phyloP scores from a whole-genome alignment of 2,113 vertebrate genomes.

The Actenoides hombroni region DNA sequence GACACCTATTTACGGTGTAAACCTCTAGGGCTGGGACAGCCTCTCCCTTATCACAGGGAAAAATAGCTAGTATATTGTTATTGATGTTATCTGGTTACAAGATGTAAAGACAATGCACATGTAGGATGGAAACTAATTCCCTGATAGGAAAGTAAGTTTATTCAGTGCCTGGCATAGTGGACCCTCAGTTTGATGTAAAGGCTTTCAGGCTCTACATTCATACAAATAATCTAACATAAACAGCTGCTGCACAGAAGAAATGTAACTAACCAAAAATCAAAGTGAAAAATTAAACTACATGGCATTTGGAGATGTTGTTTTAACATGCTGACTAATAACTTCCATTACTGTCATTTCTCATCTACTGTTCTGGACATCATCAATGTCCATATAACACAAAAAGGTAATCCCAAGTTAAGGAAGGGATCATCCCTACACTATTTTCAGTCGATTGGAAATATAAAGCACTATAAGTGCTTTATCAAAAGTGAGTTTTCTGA shows the following conservation, averaged over 20 bases:
- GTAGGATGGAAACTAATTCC: neutral
- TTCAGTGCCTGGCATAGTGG: neutral
- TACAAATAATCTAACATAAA: neutral
- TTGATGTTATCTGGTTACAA: neutral
- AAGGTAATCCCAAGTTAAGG: neutral
- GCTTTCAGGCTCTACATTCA: neutral
- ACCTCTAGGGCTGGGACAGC: neutral
- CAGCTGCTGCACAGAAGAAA: neutral
- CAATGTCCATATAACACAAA: rapidly evolving
- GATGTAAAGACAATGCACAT: neutral
- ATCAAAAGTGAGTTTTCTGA: neutral
- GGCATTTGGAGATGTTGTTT: neutral
- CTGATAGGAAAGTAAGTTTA: too few relatives aligned
- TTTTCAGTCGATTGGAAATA: neutral
- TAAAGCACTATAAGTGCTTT: neutral
- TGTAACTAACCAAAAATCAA: neutral
- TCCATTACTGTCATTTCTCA: neutral
- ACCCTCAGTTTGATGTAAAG: neutral
- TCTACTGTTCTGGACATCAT: neutral
- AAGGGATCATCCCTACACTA: neutral
- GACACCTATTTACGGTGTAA: neutral
- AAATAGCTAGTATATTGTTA: neutral
- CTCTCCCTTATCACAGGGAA: neutral
- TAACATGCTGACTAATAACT: neutral
- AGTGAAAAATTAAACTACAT: neutral